Percentiles rank a stretch among this genome's conserved stretches.
These are phyloP conservation scores for Cairina moschata DNA, from an alignment of 2,113 vertebrate genomes.

Conservation along the genomic window DNA sequence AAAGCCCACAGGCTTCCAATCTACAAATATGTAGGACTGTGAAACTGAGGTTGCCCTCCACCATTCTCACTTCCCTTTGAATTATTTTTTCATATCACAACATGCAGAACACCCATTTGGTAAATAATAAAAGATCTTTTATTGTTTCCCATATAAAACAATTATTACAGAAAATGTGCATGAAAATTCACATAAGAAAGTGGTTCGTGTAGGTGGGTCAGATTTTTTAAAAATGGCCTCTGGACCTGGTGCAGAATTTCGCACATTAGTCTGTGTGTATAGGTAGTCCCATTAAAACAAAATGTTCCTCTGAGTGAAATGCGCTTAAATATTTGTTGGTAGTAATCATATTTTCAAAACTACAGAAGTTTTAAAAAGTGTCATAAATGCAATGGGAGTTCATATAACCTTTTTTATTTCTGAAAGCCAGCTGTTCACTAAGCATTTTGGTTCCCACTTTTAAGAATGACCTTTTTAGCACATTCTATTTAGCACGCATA, in stretches of 20 bases:
- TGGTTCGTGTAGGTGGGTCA: background rate
- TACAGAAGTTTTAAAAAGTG: background rate
- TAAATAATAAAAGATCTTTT: background rate
- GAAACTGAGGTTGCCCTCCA: background rate
- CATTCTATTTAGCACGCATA: accelerated
- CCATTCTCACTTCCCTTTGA: background rate
- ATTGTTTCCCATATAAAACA: background rate
- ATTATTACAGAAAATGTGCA: background rate
- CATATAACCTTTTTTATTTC: background rate
- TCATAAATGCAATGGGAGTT: background rate
- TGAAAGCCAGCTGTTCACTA: background rate
- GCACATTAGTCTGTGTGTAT: background rate
- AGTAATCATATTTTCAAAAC: background rate
- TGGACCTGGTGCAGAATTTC: background rate
- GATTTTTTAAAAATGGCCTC: background rate
- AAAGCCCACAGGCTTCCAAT: background rate
- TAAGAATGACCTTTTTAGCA: background rate
- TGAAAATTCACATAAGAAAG: background rate
- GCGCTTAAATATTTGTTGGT: background rate
- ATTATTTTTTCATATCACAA: background rate
- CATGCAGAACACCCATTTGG: background rate
- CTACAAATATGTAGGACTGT: background rate
- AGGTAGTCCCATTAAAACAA: background rate
- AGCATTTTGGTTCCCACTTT: background rate
- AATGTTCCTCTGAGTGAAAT: background rate